These are phyloP conservation scores for Monomorium pharaonis DNA, from an alignment of 1,140 invertebrate genomes.

Conservation along the genomic window DNA sequence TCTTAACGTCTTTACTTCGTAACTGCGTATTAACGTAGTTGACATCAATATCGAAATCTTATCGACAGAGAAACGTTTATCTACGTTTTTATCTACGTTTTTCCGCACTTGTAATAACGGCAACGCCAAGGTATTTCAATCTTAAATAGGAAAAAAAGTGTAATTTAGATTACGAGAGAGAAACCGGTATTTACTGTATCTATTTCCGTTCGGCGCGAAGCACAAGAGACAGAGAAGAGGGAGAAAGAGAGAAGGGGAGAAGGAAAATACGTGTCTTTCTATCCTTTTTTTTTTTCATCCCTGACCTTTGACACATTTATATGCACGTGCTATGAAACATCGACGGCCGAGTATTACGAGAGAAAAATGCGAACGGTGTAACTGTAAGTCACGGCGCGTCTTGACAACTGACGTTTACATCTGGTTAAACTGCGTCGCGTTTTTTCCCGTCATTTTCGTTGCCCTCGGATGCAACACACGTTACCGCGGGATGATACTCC, in stretches of 20 bases:
- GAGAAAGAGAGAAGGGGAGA: not conserved
- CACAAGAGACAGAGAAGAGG: not conserved
- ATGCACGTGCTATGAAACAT: not conserved
- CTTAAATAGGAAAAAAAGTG: not conserved
- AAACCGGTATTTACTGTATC: not conserved
- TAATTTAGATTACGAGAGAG: not conserved
- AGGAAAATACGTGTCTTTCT: not conserved
- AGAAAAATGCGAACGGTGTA: slow-evolving; percentile 31
- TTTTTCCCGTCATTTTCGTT: slow-evolving; percentile 16
- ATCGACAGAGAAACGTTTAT: not conserved
- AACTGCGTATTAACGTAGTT: not conserved
- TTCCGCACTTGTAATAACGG: not conserved
- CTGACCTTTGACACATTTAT: slow-evolving; percentile 25
- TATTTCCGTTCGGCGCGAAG: not conserved
- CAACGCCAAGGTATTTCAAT: not conserved
- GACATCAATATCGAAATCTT: not conserved
- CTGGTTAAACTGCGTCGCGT: slow-evolving; percentile 18
- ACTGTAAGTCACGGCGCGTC: slow-evolving; percentile 8
- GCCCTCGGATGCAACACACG: slow-evolving; percentile 15
- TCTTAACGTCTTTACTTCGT: not conserved
- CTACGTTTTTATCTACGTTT: not conserved
- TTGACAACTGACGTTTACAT: slow-evolving; percentile 43
- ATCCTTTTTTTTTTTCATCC: slow-evolving; percentile 29
- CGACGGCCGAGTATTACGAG: not conserved
- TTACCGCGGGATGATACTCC: not conserved